Conservation (phyloP, 2,113 vertebrate genomes). For the Myrmophylax atrothorax region DNA sequence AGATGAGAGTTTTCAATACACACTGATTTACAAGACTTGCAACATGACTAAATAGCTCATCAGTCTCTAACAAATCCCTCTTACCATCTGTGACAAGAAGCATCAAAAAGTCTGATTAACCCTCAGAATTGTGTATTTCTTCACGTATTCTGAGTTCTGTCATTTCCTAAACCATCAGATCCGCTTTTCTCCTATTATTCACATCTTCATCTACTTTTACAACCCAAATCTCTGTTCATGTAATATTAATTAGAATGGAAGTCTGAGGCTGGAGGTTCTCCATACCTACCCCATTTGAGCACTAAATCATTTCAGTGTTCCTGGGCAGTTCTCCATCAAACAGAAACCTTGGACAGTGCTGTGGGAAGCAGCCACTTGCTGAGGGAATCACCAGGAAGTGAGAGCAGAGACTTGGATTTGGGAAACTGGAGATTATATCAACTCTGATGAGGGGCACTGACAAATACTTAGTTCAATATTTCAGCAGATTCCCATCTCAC, state of each 20-base stretch:
- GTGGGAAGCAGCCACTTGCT: neutral
- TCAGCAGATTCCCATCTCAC: neutral
- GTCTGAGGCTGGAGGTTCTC: neutral
- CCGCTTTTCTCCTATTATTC: neutral
- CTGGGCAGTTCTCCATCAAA: neutral
- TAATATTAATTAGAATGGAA: neutral
- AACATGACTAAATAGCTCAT: slow-evolving; percentile 53
- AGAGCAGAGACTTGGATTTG: neutral
- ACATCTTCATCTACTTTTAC: neutral
- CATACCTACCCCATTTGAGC: neutral
- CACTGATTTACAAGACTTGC: slow-evolving; percentile 33
- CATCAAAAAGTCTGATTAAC: slow-evolving; percentile 39
- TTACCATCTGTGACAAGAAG: slow-evolving; percentile 18
- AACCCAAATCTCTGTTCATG: neutral
- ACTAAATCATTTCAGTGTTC: neutral
- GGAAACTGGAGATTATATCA: neutral
- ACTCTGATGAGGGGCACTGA: neutral
- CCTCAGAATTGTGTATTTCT: neutral
- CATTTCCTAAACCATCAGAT: neutral
- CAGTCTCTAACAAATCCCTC: slow-evolving; percentile 28
- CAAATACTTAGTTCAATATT: neutral
- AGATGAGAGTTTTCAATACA: slow-evolving; percentile 29
- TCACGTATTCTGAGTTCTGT: neutral
- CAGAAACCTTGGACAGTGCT: neutral
- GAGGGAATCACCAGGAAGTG: neutral